Evolutionary conservation across 1,140 invertebrate genomes (phyloP).

Genomic region (Frieseomelitta varia): DNA sequence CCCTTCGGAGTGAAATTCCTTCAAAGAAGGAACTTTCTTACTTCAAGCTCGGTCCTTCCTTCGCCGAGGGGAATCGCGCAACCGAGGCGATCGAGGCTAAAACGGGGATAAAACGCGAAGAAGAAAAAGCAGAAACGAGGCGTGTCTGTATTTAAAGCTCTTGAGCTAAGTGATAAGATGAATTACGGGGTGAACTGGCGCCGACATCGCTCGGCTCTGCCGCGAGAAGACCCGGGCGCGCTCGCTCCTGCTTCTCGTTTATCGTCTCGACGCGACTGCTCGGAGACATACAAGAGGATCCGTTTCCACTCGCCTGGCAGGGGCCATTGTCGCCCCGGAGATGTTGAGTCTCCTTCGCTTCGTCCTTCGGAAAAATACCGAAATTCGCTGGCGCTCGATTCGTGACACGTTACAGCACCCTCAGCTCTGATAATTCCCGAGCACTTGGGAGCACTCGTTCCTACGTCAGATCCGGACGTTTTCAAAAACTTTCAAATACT

Average conservation of each 20-base stretch:
- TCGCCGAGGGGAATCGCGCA: background rate
- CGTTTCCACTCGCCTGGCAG: background rate
- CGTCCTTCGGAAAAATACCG: background rate
- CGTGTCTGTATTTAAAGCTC: constrained; percentile 28
- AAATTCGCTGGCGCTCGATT: background rate
- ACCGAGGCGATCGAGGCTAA: background rate
- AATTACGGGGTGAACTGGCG: constrained; percentile 53
- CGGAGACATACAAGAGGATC: constrained; percentile 8
- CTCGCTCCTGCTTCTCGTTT: constrained; percentile 12
- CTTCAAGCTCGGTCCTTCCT: background rate
- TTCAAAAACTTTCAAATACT: no score
- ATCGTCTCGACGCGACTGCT: constrained; percentile 13
- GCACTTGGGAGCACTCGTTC: background rate
- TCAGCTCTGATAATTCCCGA: constrained; percentile 24
- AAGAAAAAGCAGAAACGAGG: constrained; percentile 28
- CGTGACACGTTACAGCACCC: constrained; percentile 9
- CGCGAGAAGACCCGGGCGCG: background rate
- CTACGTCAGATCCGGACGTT: no score
- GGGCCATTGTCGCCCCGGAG: background rate
- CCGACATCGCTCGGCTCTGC: constrained; percentile 14
- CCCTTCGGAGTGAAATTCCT: background rate
- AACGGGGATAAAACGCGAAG: background rate
- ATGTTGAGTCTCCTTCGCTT: background rate
- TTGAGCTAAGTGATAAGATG: constrained; percentile 43
- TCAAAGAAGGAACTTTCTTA: no score